Conservation (phyloP, 2,113 vertebrate genomes). For the Hemiscyllium ocellatum region DNA sequence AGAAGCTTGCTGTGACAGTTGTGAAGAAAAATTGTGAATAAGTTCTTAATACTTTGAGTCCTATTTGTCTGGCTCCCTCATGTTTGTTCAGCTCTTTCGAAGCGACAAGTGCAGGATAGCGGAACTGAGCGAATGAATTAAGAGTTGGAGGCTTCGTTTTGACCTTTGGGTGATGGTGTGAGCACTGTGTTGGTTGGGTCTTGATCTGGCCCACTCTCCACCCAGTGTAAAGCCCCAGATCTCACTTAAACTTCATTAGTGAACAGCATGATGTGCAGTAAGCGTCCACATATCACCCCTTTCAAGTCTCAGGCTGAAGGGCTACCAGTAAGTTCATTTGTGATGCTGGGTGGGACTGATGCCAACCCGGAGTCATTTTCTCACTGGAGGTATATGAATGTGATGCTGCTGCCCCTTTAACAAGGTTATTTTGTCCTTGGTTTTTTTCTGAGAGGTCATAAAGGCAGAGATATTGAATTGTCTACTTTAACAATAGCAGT, state of each 20-base stretch:
- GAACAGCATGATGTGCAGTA: not conserved
- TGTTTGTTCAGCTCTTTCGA: not conserved
- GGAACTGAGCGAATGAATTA: not conserved
- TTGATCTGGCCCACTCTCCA: not conserved
- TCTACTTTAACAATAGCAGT: too few relatives aligned
- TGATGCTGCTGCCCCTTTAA: too few relatives aligned
- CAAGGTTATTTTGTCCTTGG: too few relatives aligned
- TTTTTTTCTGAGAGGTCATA: too few relatives aligned
- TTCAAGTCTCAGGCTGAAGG: not conserved
- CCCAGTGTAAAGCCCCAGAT: not conserved
- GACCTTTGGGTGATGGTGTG: not conserved
- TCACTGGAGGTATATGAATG: not conserved
- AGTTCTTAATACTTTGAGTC: conserved; percentile 3
- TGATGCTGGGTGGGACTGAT: too few relatives aligned
- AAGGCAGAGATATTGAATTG: too few relatives aligned
- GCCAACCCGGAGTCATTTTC: too few relatives aligned
- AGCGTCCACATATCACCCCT: not conserved
- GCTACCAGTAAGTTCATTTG: too few relatives aligned
- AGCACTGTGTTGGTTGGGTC: not conserved
- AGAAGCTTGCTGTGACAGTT: not conserved
- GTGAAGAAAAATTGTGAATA: conserved; percentile 22
- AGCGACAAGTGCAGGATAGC: not conserved
- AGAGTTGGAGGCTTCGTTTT: not conserved
- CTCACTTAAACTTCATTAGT: not conserved
- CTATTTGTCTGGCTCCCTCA: not conserved